Evolutionary conservation across 2,888 invertebrate genomes (phyloP).

Genomic region (Pammene aurita): DNA sequence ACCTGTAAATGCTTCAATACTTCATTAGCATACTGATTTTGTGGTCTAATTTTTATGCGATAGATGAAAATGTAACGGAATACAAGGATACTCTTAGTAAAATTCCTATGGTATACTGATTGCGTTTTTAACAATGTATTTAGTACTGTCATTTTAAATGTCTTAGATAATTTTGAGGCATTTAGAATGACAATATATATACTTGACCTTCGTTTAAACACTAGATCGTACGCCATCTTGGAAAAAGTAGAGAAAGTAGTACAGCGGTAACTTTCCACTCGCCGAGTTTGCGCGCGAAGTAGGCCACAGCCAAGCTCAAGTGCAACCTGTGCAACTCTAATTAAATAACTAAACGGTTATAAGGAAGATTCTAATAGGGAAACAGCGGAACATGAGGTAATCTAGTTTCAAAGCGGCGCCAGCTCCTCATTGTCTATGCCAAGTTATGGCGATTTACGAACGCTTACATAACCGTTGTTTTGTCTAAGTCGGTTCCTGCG

Average conservation of each 20-base stretch:
- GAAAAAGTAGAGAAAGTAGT: constrained; percentile 84
- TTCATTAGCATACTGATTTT: too few relatives aligned
- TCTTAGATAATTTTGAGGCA: neutral
- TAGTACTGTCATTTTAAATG: neutral
- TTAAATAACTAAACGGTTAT: constrained; percentile 17
- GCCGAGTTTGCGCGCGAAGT: constrained; percentile 78
- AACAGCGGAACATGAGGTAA: constrained; percentile 42
- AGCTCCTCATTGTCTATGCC: constrained; percentile 61
- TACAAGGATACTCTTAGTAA: too few relatives aligned
- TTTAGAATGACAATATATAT: constrained; percentile 44
- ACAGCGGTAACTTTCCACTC: constrained; percentile 82
- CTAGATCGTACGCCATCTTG: constrained; percentile 75
- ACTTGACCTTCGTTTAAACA: constrained; percentile 72
- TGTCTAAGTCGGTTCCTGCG: constrained; percentile 52
- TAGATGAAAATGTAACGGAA: neutral
- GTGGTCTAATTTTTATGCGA: neutral
- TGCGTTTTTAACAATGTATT: neutral
- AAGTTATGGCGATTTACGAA: constrained; percentile 57
- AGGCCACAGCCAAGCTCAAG: constrained; percentile 69
- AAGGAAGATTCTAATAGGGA: constrained; percentile 42
- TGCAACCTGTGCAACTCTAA: constrained; percentile 7
- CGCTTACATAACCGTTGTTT: constrained; percentile 74
- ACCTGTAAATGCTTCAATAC: too few relatives aligned
- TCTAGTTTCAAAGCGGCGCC: constrained; percentile 57
- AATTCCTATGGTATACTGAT: neutral